Conservation (phyloP, 2,113 vertebrate species). For the Psilopsiagon aymara region DNA sequence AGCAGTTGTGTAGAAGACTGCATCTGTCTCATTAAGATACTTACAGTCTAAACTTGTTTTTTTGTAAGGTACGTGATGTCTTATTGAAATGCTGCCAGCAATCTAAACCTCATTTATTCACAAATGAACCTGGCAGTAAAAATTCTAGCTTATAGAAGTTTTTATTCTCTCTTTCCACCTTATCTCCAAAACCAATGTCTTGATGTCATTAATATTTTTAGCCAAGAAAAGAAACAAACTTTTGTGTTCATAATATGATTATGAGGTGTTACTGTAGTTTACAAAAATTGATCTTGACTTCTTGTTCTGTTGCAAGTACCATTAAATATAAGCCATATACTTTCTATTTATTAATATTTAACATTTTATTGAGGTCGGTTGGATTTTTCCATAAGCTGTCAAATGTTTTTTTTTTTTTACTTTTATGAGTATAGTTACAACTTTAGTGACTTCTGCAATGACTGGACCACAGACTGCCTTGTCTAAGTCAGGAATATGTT, state of each 20-base stretch:
- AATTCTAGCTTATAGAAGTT: background rate
- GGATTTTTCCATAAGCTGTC: background rate
- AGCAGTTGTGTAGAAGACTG: background rate
- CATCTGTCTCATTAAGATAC: conserved; percentile 14
- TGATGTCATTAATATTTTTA: background rate
- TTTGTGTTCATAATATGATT: background rate
- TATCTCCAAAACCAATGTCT: background rate
- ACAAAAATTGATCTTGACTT: background rate
- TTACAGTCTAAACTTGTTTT: conserved; percentile 14
- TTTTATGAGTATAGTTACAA: background rate
- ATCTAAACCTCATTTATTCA: conserved; percentile 2
- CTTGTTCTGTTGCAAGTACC: background rate
- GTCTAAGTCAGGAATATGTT: background rate
- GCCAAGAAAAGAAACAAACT: background rate
- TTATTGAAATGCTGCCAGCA: conserved; percentile 19
- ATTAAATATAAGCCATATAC: background rate
- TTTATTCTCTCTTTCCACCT: background rate
- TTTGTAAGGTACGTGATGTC: background rate
- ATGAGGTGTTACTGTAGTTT: background rate
- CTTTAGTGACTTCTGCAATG: background rate
- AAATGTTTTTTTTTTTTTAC: background rate
- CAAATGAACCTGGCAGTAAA: background rate
- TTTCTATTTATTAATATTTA: background rate
- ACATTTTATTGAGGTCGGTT: background rate
- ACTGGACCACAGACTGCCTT: background rate